Base-by-base conservation (phyloP, 2,797 vertebrate genomes). In the Rhincodon typus region DNA sequence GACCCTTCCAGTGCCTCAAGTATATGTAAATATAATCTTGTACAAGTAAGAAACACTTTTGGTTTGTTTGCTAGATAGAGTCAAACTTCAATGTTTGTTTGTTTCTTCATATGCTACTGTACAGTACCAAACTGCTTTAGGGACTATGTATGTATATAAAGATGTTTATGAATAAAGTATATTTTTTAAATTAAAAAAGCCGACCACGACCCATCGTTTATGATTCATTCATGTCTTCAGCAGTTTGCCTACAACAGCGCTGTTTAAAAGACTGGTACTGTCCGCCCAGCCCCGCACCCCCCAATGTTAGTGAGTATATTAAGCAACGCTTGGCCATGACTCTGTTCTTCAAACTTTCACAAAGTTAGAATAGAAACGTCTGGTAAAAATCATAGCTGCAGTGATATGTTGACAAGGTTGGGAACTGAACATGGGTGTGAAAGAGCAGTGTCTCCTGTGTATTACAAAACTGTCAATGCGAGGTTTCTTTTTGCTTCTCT, bases 311-410 rank as follows among this genome's bases (percentile, higher is more conserved):
- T 53, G 30, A 34, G 79, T 21, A 21, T n/a, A 84, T 23, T 19
- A 42, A 46, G 10, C 86, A 30, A 53, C 25, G 57, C 86, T 57
- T 17, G 23, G 19, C 62, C 38, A 38, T 42, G 66, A 69, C 90
- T 15, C 62, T 38, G 17, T 10, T 42, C 66, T 66, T 69, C 62
- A 42, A 42, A 23, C 66, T n/a, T 69, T 21, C 66, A 10, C 30
- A 69, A 93, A 67, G 5, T 21, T 17, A n/a, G n/a, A 93, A 42
- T 42, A 66, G 62, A 42, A 93, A 69, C 2, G 62, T n/a, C 90
- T 93, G 90, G 90, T 93, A 93, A 93, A 93, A 93, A 93, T 93
- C 90, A 93, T 3, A 38, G 62, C 19, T 38, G 38, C n/a, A 23
- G 21, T 62, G 62, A 3, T 13, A 69, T 69, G 90, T 69, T 93